Evolutionary conservation across 2,113 vertebrate species (phyloP), one percentile per base, ranked within the genome.

Genomic region (Pituophis catenifer): DNA sequence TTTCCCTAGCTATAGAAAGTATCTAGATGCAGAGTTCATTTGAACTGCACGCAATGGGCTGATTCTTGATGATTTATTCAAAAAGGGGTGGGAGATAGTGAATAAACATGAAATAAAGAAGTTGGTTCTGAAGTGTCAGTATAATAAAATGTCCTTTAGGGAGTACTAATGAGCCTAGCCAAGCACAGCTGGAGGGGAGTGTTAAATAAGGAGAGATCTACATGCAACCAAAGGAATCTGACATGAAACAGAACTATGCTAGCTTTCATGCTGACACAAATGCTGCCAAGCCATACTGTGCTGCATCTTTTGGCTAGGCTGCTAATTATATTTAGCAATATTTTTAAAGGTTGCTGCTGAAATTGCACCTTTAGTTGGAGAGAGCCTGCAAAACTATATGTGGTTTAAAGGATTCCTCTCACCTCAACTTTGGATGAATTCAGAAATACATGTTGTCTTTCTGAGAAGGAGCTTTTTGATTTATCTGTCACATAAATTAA

Each of bases 191-290:
- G 10, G 92, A 86, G 86, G 90, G 65, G 48, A 86, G 86, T 44
- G 55, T 75, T 88, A 89, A 88, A 75, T 58, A 44, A 15, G 89
- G 86, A 59, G 54, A 85, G 89, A 91, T 90, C 57, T 92, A 48
- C 38, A 53, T 90, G 58, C 33, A 92, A 12, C 29, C 24, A 44
- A 90, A 92, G 57, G 50, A 70, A 92, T 92, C 50, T 57, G 75
- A 90, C 57, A 94, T 70, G 81, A 65, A 92, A 92, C 48, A 92
- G 75, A 90, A 75, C 75, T 92, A 52, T 89, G 12, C 55, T 86
- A 58, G 81, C 65, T 89, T 65, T 65, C 57, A 58, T 85, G 88
- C 88, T 19, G 48, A 86, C 54, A 62, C 90, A 89, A 92, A 55
- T 5, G 75, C 91, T 86, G 50, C 75, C 50, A 90, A 87, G 19